phyloP scores from a whole-genome alignment of 2,888 invertebrate genomes.

The Caradrina clavipalpis region DNA sequence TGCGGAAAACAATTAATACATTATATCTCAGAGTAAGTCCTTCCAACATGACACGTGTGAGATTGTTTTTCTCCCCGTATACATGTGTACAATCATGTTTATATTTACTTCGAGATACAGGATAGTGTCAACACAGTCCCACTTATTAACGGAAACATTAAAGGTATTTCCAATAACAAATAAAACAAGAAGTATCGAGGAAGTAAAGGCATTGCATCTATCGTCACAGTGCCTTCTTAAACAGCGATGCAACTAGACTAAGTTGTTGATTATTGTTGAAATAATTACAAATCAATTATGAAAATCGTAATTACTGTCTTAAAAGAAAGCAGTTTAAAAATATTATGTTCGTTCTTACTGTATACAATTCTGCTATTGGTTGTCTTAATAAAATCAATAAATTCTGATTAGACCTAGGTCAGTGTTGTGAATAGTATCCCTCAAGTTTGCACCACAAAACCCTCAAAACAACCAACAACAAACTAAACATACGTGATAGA shows the following conservation, averaged over 20 bases:
- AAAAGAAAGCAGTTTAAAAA: too few species aligned
- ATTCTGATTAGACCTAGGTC: too few species aligned
- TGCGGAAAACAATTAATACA: constrained; percentile 7
- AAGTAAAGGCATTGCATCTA: constrained; percentile 4
- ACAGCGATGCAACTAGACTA: not conserved
- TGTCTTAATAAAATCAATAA: too few species aligned
- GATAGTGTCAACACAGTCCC: constrained; percentile 11
- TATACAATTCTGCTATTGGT: too few species aligned
- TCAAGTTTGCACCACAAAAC: not conserved
- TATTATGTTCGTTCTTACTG: too few species aligned
- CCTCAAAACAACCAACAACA: not conserved
- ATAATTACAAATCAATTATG: too few species aligned
- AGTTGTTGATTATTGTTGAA: too few species aligned
- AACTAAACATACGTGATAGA: not conserved
- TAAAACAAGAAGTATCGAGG: constrained; percentile 6
- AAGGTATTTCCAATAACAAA: constrained; percentile 35
- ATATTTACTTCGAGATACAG: not conserved
- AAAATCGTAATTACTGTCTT: too few species aligned
- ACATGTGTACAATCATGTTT: constrained; percentile 6
- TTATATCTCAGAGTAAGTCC: not conserved
- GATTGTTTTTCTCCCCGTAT: not conserved
- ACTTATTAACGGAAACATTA: constrained; percentile 18
- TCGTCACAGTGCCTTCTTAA: not conserved
- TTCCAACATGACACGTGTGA: not conserved
- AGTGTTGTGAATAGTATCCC: too few species aligned